These are phyloP conservation scores for Dasysyrphus albostriatus DNA, from an alignment of 2,888 invertebrate genomes.

Conservation along the genomic window DNA sequence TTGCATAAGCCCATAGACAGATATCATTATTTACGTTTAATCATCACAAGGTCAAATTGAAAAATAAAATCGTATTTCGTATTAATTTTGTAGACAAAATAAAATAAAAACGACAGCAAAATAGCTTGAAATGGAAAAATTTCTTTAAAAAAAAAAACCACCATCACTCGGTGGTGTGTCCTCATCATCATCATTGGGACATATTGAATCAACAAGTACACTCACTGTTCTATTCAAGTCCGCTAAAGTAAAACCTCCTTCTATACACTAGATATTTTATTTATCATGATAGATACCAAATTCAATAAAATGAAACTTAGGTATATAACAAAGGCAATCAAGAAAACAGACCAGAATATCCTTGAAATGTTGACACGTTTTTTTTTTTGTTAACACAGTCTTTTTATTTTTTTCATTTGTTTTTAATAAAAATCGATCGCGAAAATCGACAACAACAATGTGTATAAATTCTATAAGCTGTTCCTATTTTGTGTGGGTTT, in stretches of 20 bases:
- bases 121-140: neutral
- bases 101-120: neutral
- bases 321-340: constrained; percentile 12
- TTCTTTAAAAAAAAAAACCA: neutral
- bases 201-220: neutral
- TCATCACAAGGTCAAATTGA: neutral
- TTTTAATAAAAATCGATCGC: constrained; percentile 13
- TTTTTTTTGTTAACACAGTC: neutral
- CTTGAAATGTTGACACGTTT: constrained; percentile 27
- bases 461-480: neutral
- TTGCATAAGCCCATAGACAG: neutral
- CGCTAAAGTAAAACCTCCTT: neutral
- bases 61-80: neutral
- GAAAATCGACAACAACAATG: neutral
- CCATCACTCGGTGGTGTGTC: neutral
- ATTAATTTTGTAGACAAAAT: neutral
- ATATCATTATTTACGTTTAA: neutral
- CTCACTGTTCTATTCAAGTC: neutral
- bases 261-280: neutral
- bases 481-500: neutral
- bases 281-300: neutral
- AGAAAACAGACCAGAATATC: neutral
- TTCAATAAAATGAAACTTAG: neutral
- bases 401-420: neutral
- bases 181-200: neutral